Evolutionary conservation across 1,140 invertebrate species (phyloP).

Genomic region (Plectrocnemia conspersa): DNA sequence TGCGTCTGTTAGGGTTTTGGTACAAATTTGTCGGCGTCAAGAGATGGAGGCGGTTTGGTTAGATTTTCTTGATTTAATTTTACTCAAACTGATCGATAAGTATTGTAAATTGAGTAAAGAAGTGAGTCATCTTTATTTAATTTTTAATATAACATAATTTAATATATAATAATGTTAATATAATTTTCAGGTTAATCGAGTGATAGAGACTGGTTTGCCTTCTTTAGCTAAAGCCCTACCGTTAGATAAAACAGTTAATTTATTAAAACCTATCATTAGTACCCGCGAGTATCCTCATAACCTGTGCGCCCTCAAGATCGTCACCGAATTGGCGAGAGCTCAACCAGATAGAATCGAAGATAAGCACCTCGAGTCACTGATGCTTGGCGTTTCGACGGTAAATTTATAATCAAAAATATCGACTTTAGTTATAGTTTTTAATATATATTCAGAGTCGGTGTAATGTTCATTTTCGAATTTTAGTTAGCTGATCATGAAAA

Average conservation of each 20-base stretch:
- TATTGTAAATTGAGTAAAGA: slow-evolving; percentile 74
- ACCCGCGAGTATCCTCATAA: slow-evolving; percentile 81
- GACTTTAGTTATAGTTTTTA: neutral
- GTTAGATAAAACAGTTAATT: slow-evolving; percentile 52
- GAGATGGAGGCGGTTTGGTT: slow-evolving; percentile 73
- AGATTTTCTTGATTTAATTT: slow-evolving; percentile 82
- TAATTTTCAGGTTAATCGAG: slow-evolving; percentile 40
- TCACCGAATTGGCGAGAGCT: slow-evolving; percentile 78
- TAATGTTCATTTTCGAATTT: slow-evolving; percentile 37
- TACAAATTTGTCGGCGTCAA: slow-evolving; percentile 73
- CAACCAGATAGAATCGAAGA: slow-evolving; percentile 65
- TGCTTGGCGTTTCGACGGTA: slow-evolving; percentile 85
- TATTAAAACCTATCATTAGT: slow-evolving; percentile 73
- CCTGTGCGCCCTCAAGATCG: slow-evolving; percentile 88
- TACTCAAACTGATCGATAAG: slow-evolving; percentile 80
- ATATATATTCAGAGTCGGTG: slow-evolving; percentile 1
- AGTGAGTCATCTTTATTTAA: slow-evolving; percentile 46
- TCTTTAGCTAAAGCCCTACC: slow-evolving; percentile 71
- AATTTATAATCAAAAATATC: slow-evolving; percentile 4
- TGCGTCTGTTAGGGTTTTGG: slow-evolving; percentile 69
- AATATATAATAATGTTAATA: slow-evolving; percentile 1
- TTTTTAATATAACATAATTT: neutral
- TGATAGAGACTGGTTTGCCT: slow-evolving; percentile 55
- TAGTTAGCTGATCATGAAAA: slow-evolving; percentile 80
- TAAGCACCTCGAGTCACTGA: slow-evolving; percentile 69